A percentile compares a stretch with the other conserved stretches of the same genome.
Evolutionary conservation across 2,888 invertebrate species (phyloP).

Genomic region (Limenitis camilla): DNA sequence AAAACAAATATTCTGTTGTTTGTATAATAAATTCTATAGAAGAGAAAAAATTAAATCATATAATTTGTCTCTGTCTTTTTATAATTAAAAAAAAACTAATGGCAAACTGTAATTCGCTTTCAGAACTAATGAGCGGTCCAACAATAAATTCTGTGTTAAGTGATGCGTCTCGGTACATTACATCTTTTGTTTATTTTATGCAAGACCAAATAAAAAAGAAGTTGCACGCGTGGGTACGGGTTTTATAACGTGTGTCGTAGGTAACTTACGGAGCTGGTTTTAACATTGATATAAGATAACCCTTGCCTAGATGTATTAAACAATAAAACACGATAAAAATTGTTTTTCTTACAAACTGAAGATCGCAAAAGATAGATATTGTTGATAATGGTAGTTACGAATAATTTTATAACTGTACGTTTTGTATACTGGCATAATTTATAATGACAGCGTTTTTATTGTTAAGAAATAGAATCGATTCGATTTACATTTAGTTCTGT

Average conservation of each 20-base stretch:
- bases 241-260: conserved; percentile 23
- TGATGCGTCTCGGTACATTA: conserved; percentile 30
- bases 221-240: conserved; percentile 17
- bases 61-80: too few relatives aligned
- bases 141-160: conserved; percentile 35
- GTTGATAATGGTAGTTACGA: too few relatives aligned
- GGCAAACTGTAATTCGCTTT: conserved; percentile 38
- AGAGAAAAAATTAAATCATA: too few relatives aligned
- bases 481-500: background rate
- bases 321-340: conserved; percentile 11
- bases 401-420: too few relatives aligned
- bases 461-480: background rate
- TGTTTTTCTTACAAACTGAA: too few relatives aligned
- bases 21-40: background rate
- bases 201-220: conserved; percentile 24
- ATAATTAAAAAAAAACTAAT: too few relatives aligned
- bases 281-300: conserved; percentile 23
- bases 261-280: conserved; percentile 22
- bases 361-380: too few relatives aligned
- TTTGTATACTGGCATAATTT: too few relatives aligned
- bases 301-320: conserved; percentile 10
- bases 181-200: conserved; percentile 26
- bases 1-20: background rate
- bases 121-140: conserved; percentile 44
- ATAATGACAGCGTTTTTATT: background rate